A percentile compares a stretch with the other conserved stretches of the same genome.
Conservation (phyloP, 2,113 vertebrate species). For the Indicator maculatus region DNA sequence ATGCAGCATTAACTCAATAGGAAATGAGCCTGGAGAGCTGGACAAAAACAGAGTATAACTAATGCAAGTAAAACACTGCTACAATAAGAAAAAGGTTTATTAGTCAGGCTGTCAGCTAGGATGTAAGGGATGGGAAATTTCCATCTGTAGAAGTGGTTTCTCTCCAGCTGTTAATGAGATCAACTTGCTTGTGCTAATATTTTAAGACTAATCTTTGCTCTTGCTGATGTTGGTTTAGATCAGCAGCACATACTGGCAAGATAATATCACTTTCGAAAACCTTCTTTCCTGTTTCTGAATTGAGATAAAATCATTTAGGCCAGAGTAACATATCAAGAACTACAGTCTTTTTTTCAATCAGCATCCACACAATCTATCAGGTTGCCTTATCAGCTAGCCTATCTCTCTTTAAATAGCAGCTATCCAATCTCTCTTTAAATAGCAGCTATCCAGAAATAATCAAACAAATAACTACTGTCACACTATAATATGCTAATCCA, state of each 20-base stretch:
- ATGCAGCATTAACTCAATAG: not conserved
- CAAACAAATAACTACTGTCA: not conserved
- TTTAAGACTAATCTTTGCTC: not conserved
- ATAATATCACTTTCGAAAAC: conserved; percentile 82
- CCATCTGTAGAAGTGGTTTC: conserved; percentile 74
- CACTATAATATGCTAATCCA: not conserved
- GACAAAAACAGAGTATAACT: not conserved
- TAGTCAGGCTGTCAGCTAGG: conserved; percentile 81
- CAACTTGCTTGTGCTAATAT: not conserved
- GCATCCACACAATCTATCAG: not conserved
- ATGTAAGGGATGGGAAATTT: conserved; percentile 83
- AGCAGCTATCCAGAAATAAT: not conserved
- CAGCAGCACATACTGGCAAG: conserved; percentile 36
- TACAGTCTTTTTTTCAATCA: not conserved
- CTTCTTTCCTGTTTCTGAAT: conserved; percentile 72
- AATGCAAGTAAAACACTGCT: not conserved
- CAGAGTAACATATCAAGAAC: not conserved
- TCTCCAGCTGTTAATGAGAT: conserved; percentile 64
- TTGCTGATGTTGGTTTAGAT: not conserved
- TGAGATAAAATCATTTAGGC: not conserved
- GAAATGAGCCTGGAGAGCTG: not conserved
- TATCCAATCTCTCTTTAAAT: not conserved
- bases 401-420: not conserved
- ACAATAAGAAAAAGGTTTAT: not conserved
- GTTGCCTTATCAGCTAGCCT: not conserved